A percentile compares a stretch with the other conserved stretches of the same genome.
phyloP scores from a whole-genome alignment of 2,113 vertebrate species.

The Paedocypris sp. region DNA sequence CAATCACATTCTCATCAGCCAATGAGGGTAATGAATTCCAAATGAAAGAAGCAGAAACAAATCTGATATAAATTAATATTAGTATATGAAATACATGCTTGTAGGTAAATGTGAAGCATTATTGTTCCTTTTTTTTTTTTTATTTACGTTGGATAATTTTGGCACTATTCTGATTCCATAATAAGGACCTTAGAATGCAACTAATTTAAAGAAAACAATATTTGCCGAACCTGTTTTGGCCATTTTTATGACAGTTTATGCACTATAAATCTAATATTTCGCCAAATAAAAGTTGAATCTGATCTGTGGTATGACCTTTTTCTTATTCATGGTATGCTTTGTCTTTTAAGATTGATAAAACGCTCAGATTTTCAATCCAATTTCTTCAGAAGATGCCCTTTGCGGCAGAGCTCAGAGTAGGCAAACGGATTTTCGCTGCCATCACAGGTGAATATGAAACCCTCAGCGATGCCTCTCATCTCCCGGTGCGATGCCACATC shows the following conservation, averaged over 20 bases:
- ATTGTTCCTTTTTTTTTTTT: too few relatives aligned
- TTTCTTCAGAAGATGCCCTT: background rate
- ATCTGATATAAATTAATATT: too few relatives aligned
- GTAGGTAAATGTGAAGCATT: too few relatives aligned
- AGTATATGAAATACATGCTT: too few relatives aligned
- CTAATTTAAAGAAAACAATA: too few relatives aligned
- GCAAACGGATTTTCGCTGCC: slow-evolving; percentile 4
- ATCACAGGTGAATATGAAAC: slow-evolving; percentile 17
- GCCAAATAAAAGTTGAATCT: background rate
- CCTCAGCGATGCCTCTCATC: slow-evolving; percentile 6
- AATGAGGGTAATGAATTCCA: too few relatives aligned
- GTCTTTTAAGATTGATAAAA: slow-evolving; percentile 8
- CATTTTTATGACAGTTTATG: background rate
- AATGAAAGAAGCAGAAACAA: too few relatives aligned
- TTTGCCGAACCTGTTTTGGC: too few relatives aligned
- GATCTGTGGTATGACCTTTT: background rate
- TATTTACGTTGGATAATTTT: too few relatives aligned
- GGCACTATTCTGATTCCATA: too few relatives aligned
- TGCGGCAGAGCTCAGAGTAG: background rate
- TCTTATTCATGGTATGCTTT: slow-evolving; percentile 6
- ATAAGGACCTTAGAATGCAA: too few relatives aligned
- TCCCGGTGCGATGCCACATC: slow-evolving; percentile 10
- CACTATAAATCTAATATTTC: background rate
- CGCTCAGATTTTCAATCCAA: background rate
- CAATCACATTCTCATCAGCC: too few relatives aligned